Percentiles rank a stretch among this genome's conserved stretches.
phyloP scores from a whole-genome alignment of 2,888 invertebrate species.

The Eubasilissa splendida region DNA sequence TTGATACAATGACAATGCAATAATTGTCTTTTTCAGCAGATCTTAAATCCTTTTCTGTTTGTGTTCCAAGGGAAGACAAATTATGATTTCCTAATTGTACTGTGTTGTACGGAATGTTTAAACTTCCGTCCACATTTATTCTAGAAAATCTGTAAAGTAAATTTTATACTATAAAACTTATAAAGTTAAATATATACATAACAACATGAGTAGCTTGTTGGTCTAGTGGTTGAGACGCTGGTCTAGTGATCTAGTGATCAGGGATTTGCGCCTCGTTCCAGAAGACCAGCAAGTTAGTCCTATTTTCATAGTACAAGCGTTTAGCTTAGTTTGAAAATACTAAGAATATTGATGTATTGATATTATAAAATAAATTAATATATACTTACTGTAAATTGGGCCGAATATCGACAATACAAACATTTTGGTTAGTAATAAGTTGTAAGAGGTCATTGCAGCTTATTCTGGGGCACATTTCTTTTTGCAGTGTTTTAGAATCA shows the following conservation, averaged over 20 bases:
- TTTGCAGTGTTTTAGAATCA: constrained; percentile 78
- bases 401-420: constrained; percentile 71
- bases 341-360: no score
- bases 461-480: constrained; percentile 86
- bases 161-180: neutral
- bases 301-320: no score
- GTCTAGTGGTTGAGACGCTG: no score
- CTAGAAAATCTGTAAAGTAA: constrained; percentile 78
- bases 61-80: constrained; percentile 79
- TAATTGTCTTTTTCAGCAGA: constrained; percentile 76
- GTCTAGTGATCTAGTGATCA: no score
- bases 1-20: constrained; percentile 85
- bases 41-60: constrained; percentile 73
- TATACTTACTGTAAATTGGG: constrained; percentile 69
- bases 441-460: constrained; percentile 88
- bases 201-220: no score
- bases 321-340: no score
- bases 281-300: no score
- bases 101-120: constrained; percentile 91
- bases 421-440: constrained; percentile 76
- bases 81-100: constrained; percentile 81
- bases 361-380: neutral
- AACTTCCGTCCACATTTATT: constrained; percentile 84
- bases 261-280: no score
- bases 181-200: no score